These are phyloP conservation scores for Sebastes fasciatus DNA, from an alignment of 2,113 vertebrate species.

Conservation along the genomic window DNA sequence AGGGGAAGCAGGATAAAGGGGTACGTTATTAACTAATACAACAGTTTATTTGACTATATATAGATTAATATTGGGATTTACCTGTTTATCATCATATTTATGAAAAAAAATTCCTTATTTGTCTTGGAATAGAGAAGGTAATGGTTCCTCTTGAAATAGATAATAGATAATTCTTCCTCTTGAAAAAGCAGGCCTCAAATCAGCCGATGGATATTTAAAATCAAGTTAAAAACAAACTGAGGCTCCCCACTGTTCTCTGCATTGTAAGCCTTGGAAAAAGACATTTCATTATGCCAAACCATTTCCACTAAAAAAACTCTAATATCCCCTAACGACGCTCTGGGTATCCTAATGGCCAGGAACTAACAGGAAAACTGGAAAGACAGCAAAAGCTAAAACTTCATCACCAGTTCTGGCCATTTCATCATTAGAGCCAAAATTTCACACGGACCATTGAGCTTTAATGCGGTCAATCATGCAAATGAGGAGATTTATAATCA, in stretches of 20 bases:
- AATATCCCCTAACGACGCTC: slow-evolving; percentile 58
- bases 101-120: not conserved
- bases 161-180: not conserved
- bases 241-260: slow-evolving; percentile 34
- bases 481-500: slow-evolving; percentile 58
- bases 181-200: not conserved
- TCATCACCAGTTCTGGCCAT: slow-evolving; percentile 31
- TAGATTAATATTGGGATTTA: not conserved
- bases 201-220: slow-evolving; percentile 9
- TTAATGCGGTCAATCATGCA: slow-evolving; percentile 52
- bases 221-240: slow-evolving; percentile 30
- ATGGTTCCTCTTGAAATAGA: not conserved
- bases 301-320: slow-evolving; percentile 41
- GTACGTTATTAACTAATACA: not conserved
- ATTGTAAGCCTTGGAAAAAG: slow-evolving; percentile 31
- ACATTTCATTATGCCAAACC: slow-evolving; percentile 45
- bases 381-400: slow-evolving; percentile 37
- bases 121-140: no score
- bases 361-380: slow-evolving; percentile 55
- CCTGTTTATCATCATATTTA: not conserved
- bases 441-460: slow-evolving; percentile 38
- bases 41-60: slow-evolving; percentile 7
- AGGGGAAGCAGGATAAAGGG: slow-evolving; percentile 20
- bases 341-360: slow-evolving; percentile 46
- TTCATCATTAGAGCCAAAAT: slow-evolving; percentile 48